These are phyloP conservation scores for Anableps anableps DNA, from an alignment of 2,797 vertebrate genomes.

Conservation along the genomic window DNA sequence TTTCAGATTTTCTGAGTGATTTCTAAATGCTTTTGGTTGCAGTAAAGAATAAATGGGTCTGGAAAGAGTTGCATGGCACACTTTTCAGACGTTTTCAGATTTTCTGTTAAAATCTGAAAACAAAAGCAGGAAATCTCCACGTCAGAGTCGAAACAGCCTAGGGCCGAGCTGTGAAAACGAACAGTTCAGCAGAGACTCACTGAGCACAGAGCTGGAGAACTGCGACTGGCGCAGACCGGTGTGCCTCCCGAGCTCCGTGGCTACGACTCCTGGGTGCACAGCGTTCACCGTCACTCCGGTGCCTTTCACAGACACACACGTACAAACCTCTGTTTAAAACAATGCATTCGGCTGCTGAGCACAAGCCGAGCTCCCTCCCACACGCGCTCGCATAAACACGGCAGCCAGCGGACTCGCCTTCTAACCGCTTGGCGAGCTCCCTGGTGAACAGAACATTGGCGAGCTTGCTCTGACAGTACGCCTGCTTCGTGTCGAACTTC, in stretches of 20 bases:
- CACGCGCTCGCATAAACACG: slow-evolving; percentile 65
- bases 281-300: slow-evolving; percentile 85
- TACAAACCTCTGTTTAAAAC: slow-evolving; percentile 46
- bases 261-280: slow-evolving; percentile 86
- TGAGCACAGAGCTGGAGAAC: slow-evolving; percentile 82
- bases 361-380: slow-evolving; percentile 57
- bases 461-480: slow-evolving; percentile 92
- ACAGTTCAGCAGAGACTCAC: slow-evolving; percentile 72
- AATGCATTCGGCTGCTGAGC: slow-evolving; percentile 49
- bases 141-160: too few species aligned
- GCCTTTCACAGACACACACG: slow-evolving; percentile 67
- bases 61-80: background rate
- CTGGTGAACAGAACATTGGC: slow-evolving; percentile 87
- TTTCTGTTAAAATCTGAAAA: background rate
- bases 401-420: slow-evolving; percentile 75
- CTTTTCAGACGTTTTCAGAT: background rate
- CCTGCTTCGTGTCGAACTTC: slow-evolving; percentile 87
- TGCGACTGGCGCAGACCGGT: slow-evolving; percentile 84
- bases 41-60: too few species aligned
- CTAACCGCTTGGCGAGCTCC: slow-evolving; percentile 85
- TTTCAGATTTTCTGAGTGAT: background rate
- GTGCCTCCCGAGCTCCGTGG: slow-evolving; percentile 87
- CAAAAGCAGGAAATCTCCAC: too few species aligned
- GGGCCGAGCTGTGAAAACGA: too few species aligned
- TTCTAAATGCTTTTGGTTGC: background rate